Base-by-base conservation (phyloP, 2,113 vertebrate species). In the Penelope pileata region DNA sequence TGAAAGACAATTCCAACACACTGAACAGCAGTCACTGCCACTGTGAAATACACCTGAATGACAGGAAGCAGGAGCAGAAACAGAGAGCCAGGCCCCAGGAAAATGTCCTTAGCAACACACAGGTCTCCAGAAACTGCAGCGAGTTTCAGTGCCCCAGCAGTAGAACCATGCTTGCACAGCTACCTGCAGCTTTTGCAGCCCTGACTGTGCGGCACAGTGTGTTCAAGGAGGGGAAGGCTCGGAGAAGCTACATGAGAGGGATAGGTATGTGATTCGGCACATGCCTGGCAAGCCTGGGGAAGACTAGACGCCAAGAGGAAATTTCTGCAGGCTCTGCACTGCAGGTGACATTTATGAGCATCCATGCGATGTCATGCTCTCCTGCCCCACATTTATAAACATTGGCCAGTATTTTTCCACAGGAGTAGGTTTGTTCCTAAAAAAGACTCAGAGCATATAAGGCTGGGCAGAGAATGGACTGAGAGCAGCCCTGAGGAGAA, bases 241-340 rank as follows among this genome's bases (percentile, higher is more conserved):
- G 7, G 17, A 13, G 14, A 4, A 0, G 0, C 45, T 34, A 53
- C 7, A 19, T 8, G 58, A 24, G 11, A 66, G 45, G 26, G 7
- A 13, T 18, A 50, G 23, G 26, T 62, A n/a, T 43, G 27, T 19
- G 9, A 74, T 45, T n/a, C 38, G 53, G 27, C 23, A 50, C 2
- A 11, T 30, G 9, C 13, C 7, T 68, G 34, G n/a, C 10, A 6
- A 88, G 16, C 10, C 36, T 43, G 12, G 30, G 22, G n/a, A 62
- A 76, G 32, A 50, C 3, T 23, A 38, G 32, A 29, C 2, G 18
- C 11, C 21, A 17, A 72, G 45, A 38, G 82, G 47, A 77, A 72
- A 36, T 0, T 43, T 76, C 42, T 38, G 9, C 16, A 59, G 24
- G 15, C 8, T 75, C 2, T 70, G 50, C 27, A 27, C 21, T 51